These are phyloP conservation scores for Muscidifurax raptorellus DNA, from an alignment of 1,140 invertebrate species.

Conservation along the genomic window DNA sequence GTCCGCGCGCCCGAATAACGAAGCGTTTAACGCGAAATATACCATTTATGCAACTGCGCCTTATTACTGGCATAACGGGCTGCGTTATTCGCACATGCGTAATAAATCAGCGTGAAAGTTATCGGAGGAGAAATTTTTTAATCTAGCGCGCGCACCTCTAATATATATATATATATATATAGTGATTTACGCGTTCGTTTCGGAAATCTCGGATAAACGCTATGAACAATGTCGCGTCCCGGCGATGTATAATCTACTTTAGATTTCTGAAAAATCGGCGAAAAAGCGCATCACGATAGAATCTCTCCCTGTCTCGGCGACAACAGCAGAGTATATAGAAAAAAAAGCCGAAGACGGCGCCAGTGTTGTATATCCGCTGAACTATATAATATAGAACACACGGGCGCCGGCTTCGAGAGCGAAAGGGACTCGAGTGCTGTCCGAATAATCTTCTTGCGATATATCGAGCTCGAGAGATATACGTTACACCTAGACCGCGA, in stretches of 20 bases:
- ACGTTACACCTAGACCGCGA: background rate
- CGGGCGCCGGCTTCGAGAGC: constrained; percentile 30
- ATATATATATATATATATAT: too few relatives aligned
- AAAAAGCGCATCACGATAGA: too few relatives aligned
- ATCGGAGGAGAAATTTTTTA: background rate
- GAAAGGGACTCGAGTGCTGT: background rate
- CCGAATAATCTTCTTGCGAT: background rate
- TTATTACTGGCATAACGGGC: background rate
- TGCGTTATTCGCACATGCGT: background rate
- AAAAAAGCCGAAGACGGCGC: background rate
- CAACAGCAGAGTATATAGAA: constrained; percentile 11
- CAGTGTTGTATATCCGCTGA: too few relatives aligned
- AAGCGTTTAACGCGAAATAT: background rate
- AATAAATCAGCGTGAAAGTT: constrained; percentile 37
- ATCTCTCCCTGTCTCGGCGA: background rate
- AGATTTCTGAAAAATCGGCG: too few relatives aligned
- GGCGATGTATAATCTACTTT: too few relatives aligned
- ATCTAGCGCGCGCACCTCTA: background rate
- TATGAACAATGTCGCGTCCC: too few relatives aligned
- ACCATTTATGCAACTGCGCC: background rate
- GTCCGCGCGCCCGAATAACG: background rate
- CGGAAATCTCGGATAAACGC: too few relatives aligned
- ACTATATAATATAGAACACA: too few relatives aligned
- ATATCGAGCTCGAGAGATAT: background rate
- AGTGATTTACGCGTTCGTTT: background rate